Evolutionary conservation across 2,113 vertebrate genomes (phyloP), one percentile per base, ranked within the genome.

Genomic region (Lonchura striata): DNA sequence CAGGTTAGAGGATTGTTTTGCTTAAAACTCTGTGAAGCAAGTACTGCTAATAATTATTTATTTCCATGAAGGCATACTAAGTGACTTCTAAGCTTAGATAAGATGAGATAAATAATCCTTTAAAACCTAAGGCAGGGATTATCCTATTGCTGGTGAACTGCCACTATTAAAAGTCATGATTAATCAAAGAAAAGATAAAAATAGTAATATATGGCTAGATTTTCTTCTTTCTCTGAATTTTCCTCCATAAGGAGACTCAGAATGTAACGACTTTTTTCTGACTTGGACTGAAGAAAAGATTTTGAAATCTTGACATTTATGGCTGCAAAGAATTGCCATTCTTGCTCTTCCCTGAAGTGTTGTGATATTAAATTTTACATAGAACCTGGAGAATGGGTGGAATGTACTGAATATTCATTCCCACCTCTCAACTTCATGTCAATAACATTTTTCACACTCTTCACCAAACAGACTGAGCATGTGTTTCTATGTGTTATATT

Each of bases 71-170:
- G 79, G 59, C 61, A 93, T 25, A 80, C 75, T 60, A 46, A 79
- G 63, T 79, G 10, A 80, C 31, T 92, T 86, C 46, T 72, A 92
- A 93, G 8, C 39, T 85, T 60, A 91, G 81, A 54, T 79, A 77
- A 93, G 0, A 84, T 68, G 50, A 86, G 50, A 66, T n/a, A 71
- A 93, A 79, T 86, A 94, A 74, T 61, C 79, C 63, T 93, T 82
- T 88, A 90, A 94, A 90, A 82, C 46, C 15, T 79, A 91, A 90
- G 75, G 78, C 90, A 76, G 61, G 41, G 79, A 90, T 94, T 90
- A 92, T 57, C 54, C 46, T 76, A 35, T 83, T 87, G 44, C 41
- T 90, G 57, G 65, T 87, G 88, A 94, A 79, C 57, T 25, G 14
- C 44, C 33, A 46, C 77, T 90, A 82, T 50, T 92, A 72, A 69